Conservation (phyloP, 2,888 invertebrate species). For the Lobophora halterata region DNA sequence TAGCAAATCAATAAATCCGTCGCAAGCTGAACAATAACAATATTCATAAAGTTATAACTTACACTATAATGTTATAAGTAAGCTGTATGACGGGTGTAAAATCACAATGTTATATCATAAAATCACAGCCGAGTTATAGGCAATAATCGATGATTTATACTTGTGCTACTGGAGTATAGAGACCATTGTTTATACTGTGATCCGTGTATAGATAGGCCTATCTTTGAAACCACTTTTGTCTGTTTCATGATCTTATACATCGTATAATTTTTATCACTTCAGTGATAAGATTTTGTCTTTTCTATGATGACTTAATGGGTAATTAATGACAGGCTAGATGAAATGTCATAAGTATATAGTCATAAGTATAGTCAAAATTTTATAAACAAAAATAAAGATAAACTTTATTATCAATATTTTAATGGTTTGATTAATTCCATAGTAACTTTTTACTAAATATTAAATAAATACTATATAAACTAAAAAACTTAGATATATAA, state of each 20-base stretch:
- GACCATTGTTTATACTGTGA: conserved; percentile 42
- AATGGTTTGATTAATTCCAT: too few relatives aligned
- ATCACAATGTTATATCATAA: conserved; percentile 57
- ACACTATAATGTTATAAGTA: conserved; percentile 8
- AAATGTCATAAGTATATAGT: too few relatives aligned
- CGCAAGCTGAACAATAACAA: conserved; percentile 6
- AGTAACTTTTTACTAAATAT: too few relatives aligned
- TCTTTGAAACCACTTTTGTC: conserved; percentile 27
- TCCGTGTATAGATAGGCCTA: conserved; percentile 53
- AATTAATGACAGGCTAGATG: too few relatives aligned
- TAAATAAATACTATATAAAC: too few relatives aligned
- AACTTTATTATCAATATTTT: too few relatives aligned
- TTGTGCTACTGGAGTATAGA: conserved; percentile 47
- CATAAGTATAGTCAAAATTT: too few relatives aligned
- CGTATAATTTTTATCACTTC: too few relatives aligned
- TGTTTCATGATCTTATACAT: conserved; percentile 14
- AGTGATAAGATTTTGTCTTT: too few relatives aligned
- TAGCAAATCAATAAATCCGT: not conserved
- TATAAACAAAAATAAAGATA: too few relatives aligned
- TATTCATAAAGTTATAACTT: conserved; percentile 12
- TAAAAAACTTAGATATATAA: too few relatives aligned
- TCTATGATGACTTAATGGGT: too few relatives aligned
- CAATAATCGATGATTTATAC: conserved; percentile 65
- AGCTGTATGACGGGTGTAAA: conserved; percentile 45
- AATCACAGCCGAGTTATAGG: conserved; percentile 61